Conservation (phyloP, 2,888 invertebrate genomes). For the Catocala sponsa region DNA sequence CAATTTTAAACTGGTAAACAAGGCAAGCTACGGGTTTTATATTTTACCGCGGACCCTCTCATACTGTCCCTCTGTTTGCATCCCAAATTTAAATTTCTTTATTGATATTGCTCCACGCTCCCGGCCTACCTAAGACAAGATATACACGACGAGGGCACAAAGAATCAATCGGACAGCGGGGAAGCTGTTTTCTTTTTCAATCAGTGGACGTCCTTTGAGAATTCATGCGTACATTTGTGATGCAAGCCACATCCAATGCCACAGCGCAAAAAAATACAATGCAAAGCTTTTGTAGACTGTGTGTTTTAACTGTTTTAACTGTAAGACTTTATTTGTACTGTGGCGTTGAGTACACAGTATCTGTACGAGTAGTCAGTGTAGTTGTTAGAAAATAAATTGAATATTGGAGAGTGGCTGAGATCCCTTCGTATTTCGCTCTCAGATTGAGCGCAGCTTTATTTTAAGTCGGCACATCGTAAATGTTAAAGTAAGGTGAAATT, state of each 20-base stretch:
- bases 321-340: too few relatives aligned
- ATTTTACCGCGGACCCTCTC: neutral
- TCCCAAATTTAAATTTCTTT: conserved; percentile 2
- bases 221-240: conserved; percentile 63
- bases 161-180: conserved; percentile 82
- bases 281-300: conserved; percentile 28
- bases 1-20: neutral
- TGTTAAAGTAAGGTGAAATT: conserved; percentile 61
- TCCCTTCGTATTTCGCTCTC: conserved; percentile 66
- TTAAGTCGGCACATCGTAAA: conserved; percentile 70
- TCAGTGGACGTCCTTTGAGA: conserved; percentile 78
- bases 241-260: conserved; percentile 53
- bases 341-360: conserved; percentile 42
- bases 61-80: neutral
- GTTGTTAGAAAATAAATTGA: conserved; percentile 83
- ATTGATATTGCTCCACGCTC: conserved; percentile 38
- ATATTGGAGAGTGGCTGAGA: conserved; percentile 70
- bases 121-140: conserved; percentile 65
- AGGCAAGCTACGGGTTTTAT: neutral
- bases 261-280: conserved; percentile 54
- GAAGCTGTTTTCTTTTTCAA: conserved; percentile 86
- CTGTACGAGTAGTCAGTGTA: conserved; percentile 57
- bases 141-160: conserved; percentile 71
- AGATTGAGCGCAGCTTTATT: conserved; percentile 76
- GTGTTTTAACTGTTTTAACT: too few relatives aligned